Evolutionary conservation across 1,140 invertebrate genomes (phyloP).

Genomic region (Rhynchophorus ferrugineus): DNA sequence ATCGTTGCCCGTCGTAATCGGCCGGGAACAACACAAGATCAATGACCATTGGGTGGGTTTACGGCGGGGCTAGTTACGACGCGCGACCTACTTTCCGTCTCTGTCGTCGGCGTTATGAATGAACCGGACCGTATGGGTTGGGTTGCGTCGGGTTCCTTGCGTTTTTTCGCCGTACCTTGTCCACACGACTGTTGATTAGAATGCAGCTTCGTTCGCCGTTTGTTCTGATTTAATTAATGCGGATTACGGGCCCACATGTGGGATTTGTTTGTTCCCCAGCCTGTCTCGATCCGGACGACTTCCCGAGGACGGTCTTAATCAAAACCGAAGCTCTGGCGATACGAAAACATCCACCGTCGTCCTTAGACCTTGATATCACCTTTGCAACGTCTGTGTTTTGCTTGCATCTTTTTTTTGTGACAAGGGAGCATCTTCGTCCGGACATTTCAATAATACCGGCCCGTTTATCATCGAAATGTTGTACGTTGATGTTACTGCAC

Average conservation of each 20-base stretch:
- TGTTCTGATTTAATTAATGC: slow-evolving; percentile 6
- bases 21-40: slow-evolving; percentile 14
- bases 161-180: slow-evolving; percentile 9
- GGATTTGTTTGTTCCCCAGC: no score
- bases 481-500: no score
- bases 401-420: no score
- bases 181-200: slow-evolving; percentile 5
- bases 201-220: slow-evolving; percentile 5
- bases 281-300: no score
- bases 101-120: slow-evolving; percentile 3
- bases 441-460: no score
- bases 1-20: background rate
- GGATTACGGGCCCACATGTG: background rate
- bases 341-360: no score
- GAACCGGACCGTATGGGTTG: background rate
- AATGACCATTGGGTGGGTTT: slow-evolving; percentile 20
- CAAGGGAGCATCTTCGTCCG: no score
- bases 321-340: no score
- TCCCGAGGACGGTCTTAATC: no score
- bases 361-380: no score
- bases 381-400: no score
- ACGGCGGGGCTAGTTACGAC: slow-evolving; percentile 3
- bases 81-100: slow-evolving; percentile 13
- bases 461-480: no score
- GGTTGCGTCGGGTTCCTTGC: background rate